These are phyloP conservation scores for Vanessa cardui DNA, from an alignment of 2,888 invertebrate species.

Conservation along the genomic window DNA sequence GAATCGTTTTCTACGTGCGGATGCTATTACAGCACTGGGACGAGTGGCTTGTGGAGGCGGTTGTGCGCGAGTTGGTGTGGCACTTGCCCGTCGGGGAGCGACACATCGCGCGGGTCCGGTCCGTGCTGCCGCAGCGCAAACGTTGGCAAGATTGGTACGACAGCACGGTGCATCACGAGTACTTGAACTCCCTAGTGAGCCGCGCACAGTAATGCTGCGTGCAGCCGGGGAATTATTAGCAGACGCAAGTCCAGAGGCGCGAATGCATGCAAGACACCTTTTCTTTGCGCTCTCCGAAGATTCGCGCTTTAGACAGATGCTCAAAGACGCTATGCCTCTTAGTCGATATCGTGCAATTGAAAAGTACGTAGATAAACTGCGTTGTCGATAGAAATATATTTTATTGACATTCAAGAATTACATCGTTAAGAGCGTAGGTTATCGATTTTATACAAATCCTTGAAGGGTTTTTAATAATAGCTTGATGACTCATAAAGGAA, in stretches of 20 bases:
- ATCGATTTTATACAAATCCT: constrained; percentile 1
- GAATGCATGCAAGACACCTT: constrained; percentile 90
- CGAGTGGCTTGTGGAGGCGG: constrained; percentile 90
- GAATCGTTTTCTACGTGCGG: constrained; percentile 95
- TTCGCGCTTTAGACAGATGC: constrained; percentile 87
- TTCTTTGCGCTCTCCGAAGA: constrained; percentile 88
- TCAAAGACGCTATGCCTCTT: constrained; percentile 91
- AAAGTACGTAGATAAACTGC: constrained; percentile 87
- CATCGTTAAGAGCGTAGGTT: not conserved
- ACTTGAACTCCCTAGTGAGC: constrained; percentile 88
- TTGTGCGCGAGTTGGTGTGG: constrained; percentile 85
- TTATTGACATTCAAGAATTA: not conserved
- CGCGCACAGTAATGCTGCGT: constrained; percentile 89
- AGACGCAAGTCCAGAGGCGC: constrained; percentile 93
- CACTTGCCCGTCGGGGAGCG: constrained; percentile 87
- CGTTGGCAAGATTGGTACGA: constrained; percentile 88
- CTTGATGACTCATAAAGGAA: not conserved
- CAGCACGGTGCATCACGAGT: constrained; percentile 88
- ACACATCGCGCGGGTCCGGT: constrained; percentile 94
- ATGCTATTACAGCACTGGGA: constrained; percentile 92
- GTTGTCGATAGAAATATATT: constrained; percentile 53
- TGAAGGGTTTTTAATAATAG: not conserved
- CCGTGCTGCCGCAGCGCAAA: constrained; percentile 90
- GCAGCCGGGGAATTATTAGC: constrained; percentile 92
- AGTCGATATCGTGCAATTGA: constrained; percentile 91